Base-by-base conservation (phyloP, 2,888 invertebrate species). In the Diplazon laetatorius region DNA sequence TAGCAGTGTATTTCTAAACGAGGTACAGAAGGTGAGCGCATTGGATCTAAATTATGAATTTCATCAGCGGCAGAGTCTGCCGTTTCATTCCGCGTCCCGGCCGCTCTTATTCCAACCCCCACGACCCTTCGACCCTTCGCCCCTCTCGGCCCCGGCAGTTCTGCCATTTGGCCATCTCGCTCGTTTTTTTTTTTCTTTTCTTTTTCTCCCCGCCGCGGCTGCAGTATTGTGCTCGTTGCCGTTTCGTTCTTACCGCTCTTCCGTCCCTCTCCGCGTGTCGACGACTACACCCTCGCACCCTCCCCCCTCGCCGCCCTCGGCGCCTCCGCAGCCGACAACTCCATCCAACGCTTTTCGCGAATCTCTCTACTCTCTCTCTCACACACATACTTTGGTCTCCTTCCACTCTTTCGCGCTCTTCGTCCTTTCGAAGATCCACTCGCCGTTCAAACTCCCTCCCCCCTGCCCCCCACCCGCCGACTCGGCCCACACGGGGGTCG, bases 31-130 rank as follows among this genome's bases (percentile, higher is more conserved):
- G 87, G 85, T n/a, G 87, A 87, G 88, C 89, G 90, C 91, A 91
- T 90, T 91, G 90, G 90, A 90, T 90, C 91, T 91, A 91, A 91
- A 91, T 91, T 91, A 91, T 91, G 91, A 91, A 91, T 91, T 91
- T 91, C 91, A 91, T 91, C 91, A 91, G 90, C 90, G 87, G 88
- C 89, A 90, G n/a, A n/a, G 89, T 89, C 89, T 89, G 89, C 89
- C 89, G 89, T 90, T 90, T 90, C 90, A 90, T 90, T 90, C 87
- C 88, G 85, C 89, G 87, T n/a, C 85, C 89, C 87, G 87, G 85
- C 80, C 62, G 52, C 74, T 82, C 81, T 57, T 69, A 82, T 80
- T 72, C 77, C 82, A 63, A 75, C 78, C 82, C 39, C 76, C 73
- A 82, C 75, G 14, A 5, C 8, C 48, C 20, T 48, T 3, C 82